Percentiles rank a stretch among this genome's conserved stretches.
Conservation (phyloP, 2,888 invertebrate species). For the Chrysodeixis includens region DNA sequence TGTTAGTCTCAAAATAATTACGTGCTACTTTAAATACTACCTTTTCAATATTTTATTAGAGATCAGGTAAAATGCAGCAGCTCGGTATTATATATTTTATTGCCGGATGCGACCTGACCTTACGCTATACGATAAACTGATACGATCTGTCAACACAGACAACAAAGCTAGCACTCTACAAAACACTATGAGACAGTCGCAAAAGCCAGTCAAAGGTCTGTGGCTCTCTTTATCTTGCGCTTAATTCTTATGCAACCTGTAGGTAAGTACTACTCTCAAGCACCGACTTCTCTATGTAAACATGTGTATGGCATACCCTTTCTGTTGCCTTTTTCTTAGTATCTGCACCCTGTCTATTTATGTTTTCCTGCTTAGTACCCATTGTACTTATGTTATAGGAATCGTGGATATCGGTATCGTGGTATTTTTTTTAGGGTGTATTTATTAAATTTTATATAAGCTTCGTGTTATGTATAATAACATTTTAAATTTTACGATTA, state of each 20-base stretch:
- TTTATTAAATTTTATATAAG: conserved; percentile 10
- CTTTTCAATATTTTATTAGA: neutral
- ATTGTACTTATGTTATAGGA: conserved; percentile 11
- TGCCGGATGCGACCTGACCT: conserved; percentile 6
- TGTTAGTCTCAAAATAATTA: conserved; percentile 24
- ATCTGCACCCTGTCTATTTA: conserved; percentile 7
- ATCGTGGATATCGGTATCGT: conserved; percentile 20
- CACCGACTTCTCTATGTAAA: neutral
- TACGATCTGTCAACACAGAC: neutral
- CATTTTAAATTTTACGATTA: conserved; percentile 44
- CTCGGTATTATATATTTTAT: conserved; percentile 1
- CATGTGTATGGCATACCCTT: conserved; percentile 25
- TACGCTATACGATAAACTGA: neutral
- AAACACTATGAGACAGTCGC: neutral
- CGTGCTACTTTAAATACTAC: neutral
- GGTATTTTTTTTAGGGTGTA: conserved; percentile 23
- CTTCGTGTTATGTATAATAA: conserved; percentile 12
- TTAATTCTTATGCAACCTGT: neutral
- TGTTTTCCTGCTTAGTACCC: conserved; percentile 4
- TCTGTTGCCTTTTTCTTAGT: conserved; percentile 6
- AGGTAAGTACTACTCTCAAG: neutral
- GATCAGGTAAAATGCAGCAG: neutral
- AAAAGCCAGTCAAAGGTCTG: neutral
- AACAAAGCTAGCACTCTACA: conserved; percentile 7
- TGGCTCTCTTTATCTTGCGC: neutral